Evolutionary conservation across 2,113 vertebrate species (phyloP).

Genomic region (Elachura formosa): DNA sequence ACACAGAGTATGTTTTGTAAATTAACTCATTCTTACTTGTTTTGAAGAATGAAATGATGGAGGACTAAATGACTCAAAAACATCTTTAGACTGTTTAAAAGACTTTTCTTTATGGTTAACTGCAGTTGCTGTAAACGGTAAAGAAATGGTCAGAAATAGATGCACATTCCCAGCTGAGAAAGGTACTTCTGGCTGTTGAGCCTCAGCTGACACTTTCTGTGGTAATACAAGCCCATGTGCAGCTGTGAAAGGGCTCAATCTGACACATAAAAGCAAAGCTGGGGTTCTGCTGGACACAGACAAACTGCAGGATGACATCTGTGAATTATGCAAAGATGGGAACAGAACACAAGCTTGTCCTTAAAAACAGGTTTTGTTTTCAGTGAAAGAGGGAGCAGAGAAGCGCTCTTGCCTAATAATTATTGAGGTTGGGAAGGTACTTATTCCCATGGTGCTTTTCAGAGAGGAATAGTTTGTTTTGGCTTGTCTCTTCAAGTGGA

Average conservation of each 20-base stretch:
- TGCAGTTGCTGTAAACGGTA: background rate
- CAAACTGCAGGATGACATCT: slow-evolving; percentile 41
- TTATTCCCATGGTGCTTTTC: slow-evolving; percentile 62
- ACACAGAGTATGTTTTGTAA: background rate
- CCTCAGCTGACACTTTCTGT: slow-evolving; percentile 16
- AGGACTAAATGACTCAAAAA: background rate
- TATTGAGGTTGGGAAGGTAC: slow-evolving; percentile 61
- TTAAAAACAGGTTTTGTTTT: slow-evolving; percentile 50
- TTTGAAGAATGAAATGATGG: background rate
- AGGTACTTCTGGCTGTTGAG: background rate
- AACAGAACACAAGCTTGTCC: slow-evolving; percentile 5
- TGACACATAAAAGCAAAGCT: slow-evolving; percentile 39
- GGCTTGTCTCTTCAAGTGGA: slow-evolving; percentile 75
- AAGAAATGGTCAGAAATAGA: background rate
- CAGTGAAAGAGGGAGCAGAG: background rate
- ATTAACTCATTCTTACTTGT: background rate
- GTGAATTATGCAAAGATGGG: slow-evolving; percentile 55
- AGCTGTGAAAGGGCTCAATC: slow-evolving; percentile 10
- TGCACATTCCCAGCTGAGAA: background rate
- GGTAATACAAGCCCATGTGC: background rate
- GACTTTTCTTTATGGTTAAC: background rate
- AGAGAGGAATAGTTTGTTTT: slow-evolving; percentile 68
- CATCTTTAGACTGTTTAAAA: too few relatives aligned
- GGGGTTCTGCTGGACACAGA: slow-evolving; percentile 17
- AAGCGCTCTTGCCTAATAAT: slow-evolving; percentile 50